Evolutionary conservation across 2,797 vertebrate genomes (phyloP), one percentile per base, ranked within the genome.

Genomic region (Gymnoscopelus braueri): DNA sequence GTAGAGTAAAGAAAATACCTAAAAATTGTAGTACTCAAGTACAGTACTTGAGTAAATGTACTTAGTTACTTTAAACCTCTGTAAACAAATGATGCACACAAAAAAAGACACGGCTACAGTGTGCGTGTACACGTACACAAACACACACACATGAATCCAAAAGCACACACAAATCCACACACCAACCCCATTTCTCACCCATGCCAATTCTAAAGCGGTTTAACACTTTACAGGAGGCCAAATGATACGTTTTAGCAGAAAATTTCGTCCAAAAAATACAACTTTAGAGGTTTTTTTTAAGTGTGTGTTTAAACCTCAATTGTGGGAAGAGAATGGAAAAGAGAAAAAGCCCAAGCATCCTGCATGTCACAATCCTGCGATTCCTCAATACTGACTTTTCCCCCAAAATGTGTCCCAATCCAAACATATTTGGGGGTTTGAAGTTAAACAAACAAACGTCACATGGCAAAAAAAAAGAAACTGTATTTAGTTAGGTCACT

Each of bases 141-240:
- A 72, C 64, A 63, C 23, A 61, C 0, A 2, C 29, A 55, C 44
- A 76, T 63, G 67, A 60, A 55, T 60, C 68, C 81, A 65, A 72
- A 71, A 77, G 83, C 11, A 70, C 53, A 24, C 35, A 70, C 69
- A 66, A 63, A 60, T 24, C 58, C 26, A 15, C 50, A 13, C 3
- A 51, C n/a, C 0, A 1, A 51, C 3, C 50, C 50, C 50, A 13
- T 13, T n/a, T 51, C 50, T 72, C 70, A 71, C 63, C 75, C 19
- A 32, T 4, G 5, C 74, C 50, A 66, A 79, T 60, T 78, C 68
- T 77, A 77, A 84, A 88, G 81, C 15, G 50, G 52, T 65, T 10
- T 73, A 80, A 82, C 68, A 71, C 57, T 87, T 86, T 78, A 78
- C 24, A 52, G 64, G 72, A 64, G 72, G 56, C 65, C 53, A 82